Base-by-base conservation (phyloP, 2,797 vertebrate genomes). In the Pogoniulus pusillus region DNA sequence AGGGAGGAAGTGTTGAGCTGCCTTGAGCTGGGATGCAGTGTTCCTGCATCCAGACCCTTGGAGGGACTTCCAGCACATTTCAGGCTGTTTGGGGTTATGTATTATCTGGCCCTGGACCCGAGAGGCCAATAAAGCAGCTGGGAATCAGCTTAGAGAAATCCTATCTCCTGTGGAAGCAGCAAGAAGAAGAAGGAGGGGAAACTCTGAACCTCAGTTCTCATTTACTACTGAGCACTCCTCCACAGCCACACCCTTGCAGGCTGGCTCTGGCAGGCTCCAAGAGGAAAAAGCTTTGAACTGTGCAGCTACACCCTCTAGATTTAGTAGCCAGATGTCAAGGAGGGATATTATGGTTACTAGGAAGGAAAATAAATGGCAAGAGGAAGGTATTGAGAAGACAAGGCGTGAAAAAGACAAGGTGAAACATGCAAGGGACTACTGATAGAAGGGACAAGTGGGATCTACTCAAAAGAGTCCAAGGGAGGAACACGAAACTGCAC, bases 81-180 rank as follows among this genome's bases (percentile, higher is more conserved):
- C 29, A 91, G 85, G 45, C 87, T 95, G 64, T 84, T 95, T 79
- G 77, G 54, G 71, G 60, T 96, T 95, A 93, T 82, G 77, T 82
- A 91, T 93, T 95, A 94, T 76, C 93, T 96, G 85, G 35, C 71
- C 57, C 3, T n/a, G 24, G 45, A 71, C 82, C 79, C 85, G 11
- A 53, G 89, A 45, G 92, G 20, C 54, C 65, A 82, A 62, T 91
- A 86, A 82, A 70, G 54, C 87, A 93, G 82, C 91, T 94, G 85
- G 77, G 54, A 72, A 92, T 93, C 92, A 74, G 71, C 60, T 91
- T 84, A 93, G 80, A 91, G 92, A 93, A 95, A 94, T 51, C 54
- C 19, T 88, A 29, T 91, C 92, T 95, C 45, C 58, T 83, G 59
- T 88, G 58, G 64, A 94, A 90, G 54, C 68, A 84, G 43, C 30